Evolutionary conservation across 2,888 invertebrate species (phyloP).

Genomic region (Cerastis leucographa): DNA sequence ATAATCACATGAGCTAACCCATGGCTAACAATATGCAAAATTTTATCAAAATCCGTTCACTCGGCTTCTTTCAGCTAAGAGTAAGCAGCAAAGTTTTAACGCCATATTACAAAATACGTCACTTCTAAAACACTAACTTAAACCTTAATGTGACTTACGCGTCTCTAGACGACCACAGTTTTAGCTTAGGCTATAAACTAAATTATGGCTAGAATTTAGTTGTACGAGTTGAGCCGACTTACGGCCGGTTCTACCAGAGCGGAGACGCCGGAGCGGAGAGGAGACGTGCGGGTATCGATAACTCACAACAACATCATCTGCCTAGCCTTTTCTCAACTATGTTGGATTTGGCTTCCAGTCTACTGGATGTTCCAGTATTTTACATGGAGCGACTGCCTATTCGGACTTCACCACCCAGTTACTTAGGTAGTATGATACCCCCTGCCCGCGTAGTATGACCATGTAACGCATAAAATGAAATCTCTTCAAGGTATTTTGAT

Average conservation of each 20-base stretch:
- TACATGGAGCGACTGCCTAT: neutral
- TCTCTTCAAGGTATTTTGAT: no score
- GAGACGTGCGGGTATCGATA: neutral
- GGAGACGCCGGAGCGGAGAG: neutral
- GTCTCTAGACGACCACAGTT: conserved; percentile 46
- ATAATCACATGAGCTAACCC: neutral
- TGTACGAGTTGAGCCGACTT: conserved; percentile 15
- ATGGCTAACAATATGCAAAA: neutral
- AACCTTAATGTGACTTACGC: conserved; percentile 43
- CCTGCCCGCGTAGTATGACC: no score
- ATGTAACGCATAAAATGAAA: no score
- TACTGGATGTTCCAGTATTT: neutral
- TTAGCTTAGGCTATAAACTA: conserved; percentile 51
- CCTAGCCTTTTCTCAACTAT: neutral
- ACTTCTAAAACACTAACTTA: conserved; percentile 45
- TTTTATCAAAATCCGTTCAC: neutral
- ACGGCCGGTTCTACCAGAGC: no score
- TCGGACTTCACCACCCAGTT: neutral
- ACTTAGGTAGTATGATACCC: neutral
- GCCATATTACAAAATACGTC: conserved; percentile 46
- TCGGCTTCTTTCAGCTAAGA: conserved; percentile 10
- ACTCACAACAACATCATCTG: neutral
- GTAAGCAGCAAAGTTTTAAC: conserved; percentile 26
- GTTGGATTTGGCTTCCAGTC: neutral
- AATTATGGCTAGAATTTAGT: conserved; percentile 43